These are phyloP conservation scores for Hydrolagus colliei DNA, from an alignment of 2,797 vertebrate genomes.

Conservation along the genomic window DNA sequence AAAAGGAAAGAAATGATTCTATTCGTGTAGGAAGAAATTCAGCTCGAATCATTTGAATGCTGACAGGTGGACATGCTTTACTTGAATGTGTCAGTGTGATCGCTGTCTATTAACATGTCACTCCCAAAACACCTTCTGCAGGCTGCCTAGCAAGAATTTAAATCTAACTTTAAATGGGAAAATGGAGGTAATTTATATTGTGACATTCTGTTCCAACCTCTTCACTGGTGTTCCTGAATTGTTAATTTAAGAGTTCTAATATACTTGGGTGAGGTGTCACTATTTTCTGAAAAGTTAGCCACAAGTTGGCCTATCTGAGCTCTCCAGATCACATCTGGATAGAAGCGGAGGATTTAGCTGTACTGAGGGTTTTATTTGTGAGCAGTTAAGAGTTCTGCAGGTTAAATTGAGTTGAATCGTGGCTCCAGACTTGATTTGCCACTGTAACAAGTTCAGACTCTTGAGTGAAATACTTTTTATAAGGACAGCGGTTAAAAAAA, in stretches of 20 bases:
- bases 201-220: conserved; percentile 2
- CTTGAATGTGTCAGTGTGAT: not conserved
- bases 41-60: not conserved
- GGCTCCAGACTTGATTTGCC: too few species aligned
- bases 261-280: too few species aligned
- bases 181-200: not conserved
- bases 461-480: too few species aligned
- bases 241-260: not conserved
- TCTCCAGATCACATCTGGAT: not conserved
- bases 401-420: too few species aligned
- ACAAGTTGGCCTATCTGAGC: too few species aligned
- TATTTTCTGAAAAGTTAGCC: too few species aligned
- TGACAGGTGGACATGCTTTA: not conserved
- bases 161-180: conserved; percentile 4
- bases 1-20: not conserved
- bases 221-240: not conserved
- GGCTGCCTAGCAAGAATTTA: not conserved
- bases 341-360: not conserved
- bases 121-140: not conserved
- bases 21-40: conserved; percentile 13
- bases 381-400: too few species aligned
- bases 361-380: not conserved
- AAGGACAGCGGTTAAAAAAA: too few species aligned
- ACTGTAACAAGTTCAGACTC: too few species aligned
- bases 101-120: conserved; percentile 15